Evolutionary conservation across 2,888 invertebrate genomes (phyloP).

Genomic region (Prenolepis imparis): DNA sequence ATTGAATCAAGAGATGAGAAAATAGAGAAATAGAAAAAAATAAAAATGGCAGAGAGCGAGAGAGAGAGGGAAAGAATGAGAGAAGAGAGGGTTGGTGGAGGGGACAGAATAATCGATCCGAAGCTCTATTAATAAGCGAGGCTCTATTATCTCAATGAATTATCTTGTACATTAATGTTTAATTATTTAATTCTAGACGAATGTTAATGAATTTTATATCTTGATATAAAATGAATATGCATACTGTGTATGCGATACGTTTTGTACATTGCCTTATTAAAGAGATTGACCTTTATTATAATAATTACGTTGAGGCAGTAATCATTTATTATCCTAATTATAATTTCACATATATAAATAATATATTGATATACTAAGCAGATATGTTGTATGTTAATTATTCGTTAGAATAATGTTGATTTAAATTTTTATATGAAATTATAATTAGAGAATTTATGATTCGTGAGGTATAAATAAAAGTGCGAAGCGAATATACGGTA

Average conservation of each 20-base stretch:
- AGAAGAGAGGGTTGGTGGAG: background rate
- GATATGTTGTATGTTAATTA: background rate
- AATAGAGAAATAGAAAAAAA: background rate
- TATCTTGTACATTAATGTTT: constrained; percentile 67
- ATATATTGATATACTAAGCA: background rate
- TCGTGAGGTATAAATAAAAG: background rate
- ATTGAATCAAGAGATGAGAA: background rate
- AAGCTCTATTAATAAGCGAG: constrained; percentile 70
- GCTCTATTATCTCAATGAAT: constrained; percentile 66
- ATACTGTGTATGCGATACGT: constrained; percentile 82
- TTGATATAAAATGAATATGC: constrained; percentile 71
- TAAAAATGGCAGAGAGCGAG: background rate
- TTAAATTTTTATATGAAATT: background rate
- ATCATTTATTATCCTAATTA: constrained; percentile 24
- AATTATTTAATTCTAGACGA: constrained; percentile 71
- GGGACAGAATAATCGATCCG: constrained; percentile 63
- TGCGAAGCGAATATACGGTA: constrained; percentile 51
- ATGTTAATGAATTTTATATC: constrained; percentile 66
- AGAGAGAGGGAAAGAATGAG: background rate
- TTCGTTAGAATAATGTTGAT: background rate
- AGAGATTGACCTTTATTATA: constrained; percentile 64
- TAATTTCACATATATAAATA: constrained; percentile 3
- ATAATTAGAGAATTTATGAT: background rate
- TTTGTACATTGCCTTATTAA: constrained; percentile 79
- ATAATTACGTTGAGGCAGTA: constrained; percentile 11